Percentiles rank a stretch among this genome's conserved stretches.
These are phyloP conservation scores for Phyto melanocephala DNA, from an alignment of 2,888 invertebrate species.

Conservation along the genomic window DNA sequence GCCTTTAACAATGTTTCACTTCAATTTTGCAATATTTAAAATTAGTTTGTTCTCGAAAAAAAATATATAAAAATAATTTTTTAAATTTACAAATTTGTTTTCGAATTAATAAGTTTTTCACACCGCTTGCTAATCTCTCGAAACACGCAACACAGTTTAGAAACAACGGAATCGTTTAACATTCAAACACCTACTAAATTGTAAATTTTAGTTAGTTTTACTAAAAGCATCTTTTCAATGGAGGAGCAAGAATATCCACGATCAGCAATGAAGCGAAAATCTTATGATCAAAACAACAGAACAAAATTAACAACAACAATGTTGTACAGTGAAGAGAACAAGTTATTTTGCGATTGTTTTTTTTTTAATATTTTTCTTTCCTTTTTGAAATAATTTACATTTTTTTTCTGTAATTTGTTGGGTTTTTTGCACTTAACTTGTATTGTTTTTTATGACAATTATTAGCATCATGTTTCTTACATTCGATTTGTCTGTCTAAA, in stretches of 20 bases:
- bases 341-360: slow-evolving; percentile 30
- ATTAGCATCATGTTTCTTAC: neutral
- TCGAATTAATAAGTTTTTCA: neutral
- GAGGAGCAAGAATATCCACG: slow-evolving; percentile 7
- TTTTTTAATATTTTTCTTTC: no score
- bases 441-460: neutral
- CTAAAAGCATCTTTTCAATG: slow-evolving; percentile 43
- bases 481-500: neutral
- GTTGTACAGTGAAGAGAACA: slow-evolving; percentile 54
- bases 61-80: neutral
- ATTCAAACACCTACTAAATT: slow-evolving; percentile 52
- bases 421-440: slow-evolving; percentile 7
- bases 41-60: neutral
- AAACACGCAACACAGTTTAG: slow-evolving; percentile 20
- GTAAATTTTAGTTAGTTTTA: slow-evolving; percentile 45
- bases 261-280: slow-evolving; percentile 4
- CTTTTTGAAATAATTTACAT: no score
- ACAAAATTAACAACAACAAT: slow-evolving; percentile 17
- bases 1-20: no score
- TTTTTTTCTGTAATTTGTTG: neutral
- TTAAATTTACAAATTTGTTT: neutral
- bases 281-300: neutral
- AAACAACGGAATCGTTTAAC: slow-evolving; percentile 56
- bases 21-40: neutral
- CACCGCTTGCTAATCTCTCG: neutral